Conservation (phyloP, 2,113 vertebrate genomes). For the Megaceryle maxima region DNA sequence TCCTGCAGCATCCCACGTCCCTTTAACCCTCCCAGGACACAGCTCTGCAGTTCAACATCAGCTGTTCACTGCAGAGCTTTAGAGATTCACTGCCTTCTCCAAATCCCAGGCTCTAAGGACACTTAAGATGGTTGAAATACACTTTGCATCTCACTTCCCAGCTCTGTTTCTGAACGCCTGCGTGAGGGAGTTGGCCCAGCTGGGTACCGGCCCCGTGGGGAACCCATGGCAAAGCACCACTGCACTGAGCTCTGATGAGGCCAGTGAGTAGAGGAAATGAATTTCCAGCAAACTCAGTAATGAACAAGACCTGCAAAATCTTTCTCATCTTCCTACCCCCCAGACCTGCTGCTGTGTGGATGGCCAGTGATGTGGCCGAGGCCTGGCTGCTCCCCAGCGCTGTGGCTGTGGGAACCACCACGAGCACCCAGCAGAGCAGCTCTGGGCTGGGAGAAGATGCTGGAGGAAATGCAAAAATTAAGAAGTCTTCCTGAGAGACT, state of each 20-base stretch:
- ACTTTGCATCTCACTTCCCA: neutral
- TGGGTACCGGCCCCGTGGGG: neutral
- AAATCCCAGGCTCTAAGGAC: neutral
- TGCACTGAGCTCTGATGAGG: neutral
- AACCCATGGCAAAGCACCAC: neutral
- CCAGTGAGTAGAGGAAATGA: neutral
- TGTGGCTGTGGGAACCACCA: neutral
- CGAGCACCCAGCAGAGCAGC: accelerated
- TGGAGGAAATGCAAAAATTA: neutral
- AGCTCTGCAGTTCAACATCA: neutral
- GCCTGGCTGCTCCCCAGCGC: neutral
- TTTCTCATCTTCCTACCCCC: neutral
- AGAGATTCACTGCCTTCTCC: neutral
- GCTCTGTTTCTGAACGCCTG: neutral
- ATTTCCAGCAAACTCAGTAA: neutral
- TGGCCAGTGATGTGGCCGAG: accelerated
- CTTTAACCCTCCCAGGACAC: neutral
- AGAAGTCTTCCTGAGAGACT: neutral
- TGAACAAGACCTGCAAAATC: neutral
- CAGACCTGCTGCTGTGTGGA: accelerated
- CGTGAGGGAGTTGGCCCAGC: neutral
- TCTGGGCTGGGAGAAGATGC: neutral
- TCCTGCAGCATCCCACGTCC: neutral
- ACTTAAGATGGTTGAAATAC: neutral
- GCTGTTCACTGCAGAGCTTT: neutral